Percentiles rank a stretch among this genome's conserved stretches.
These are phyloP conservation scores for Lepus oiostolus DNA, from an alignment of 2,797 vertebrate species.

Conservation along the genomic window DNA sequence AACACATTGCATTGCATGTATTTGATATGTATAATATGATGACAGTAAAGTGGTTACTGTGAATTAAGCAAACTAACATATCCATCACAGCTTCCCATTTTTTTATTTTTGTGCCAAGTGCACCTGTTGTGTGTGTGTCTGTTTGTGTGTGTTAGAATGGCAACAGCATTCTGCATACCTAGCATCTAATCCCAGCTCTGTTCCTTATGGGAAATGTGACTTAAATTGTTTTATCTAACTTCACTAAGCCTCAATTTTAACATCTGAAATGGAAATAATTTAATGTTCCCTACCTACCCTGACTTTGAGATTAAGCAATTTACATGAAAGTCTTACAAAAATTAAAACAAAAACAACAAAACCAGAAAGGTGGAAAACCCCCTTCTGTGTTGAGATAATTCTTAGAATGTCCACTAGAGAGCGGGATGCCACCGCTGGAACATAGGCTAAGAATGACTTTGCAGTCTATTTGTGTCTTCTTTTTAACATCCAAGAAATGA, in stretches of 20 bases:
- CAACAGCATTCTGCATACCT: background rate
- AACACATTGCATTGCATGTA: background rate
- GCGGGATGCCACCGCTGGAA: background rate
- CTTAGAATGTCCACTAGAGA: background rate
- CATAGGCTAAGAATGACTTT: conserved; percentile 8
- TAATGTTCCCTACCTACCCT: background rate
- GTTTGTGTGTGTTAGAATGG: background rate
- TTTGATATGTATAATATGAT: background rate
- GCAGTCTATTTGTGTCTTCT: background rate
- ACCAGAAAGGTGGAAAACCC: too few species aligned
- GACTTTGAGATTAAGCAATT: conserved; percentile 14
- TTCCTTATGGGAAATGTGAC: background rate
- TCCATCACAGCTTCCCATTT: background rate
- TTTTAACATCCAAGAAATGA: conserved; percentile 17
- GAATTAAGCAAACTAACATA: background rate
- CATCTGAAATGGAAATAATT: background rate
- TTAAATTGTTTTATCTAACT: background rate
- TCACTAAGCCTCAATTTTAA: conserved; percentile 30
- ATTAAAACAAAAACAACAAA: background rate
- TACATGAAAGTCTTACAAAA: background rate
- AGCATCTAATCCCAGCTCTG: background rate
- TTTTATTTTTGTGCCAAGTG: background rate
- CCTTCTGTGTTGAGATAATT: too few species aligned
- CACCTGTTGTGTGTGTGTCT: background rate
- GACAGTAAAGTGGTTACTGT: background rate